Evolutionary conservation across 1,140 invertebrate genomes (phyloP).

Genomic region (Charaxes varanes): DNA sequence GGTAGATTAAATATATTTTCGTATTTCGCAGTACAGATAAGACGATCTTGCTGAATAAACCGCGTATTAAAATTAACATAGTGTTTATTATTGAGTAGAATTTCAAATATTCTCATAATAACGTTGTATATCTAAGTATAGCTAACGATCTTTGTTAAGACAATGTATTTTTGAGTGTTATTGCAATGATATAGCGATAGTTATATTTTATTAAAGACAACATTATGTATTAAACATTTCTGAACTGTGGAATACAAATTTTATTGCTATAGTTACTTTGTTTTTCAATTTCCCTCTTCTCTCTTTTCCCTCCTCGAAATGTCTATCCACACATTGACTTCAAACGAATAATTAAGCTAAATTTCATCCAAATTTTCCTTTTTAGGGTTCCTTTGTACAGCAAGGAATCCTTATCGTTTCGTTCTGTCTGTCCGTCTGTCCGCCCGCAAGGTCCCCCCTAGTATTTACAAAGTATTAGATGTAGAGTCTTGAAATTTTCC

Average conservation of each 20-base stretch:
- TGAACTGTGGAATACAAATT: conserved; percentile 66
- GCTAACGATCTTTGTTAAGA: conserved; percentile 44
- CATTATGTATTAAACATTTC: conserved; percentile 62
- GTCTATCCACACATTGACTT: no score
- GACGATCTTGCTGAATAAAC: conserved; percentile 25
- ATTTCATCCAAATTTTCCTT: no score
- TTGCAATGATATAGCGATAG: conserved; percentile 56
- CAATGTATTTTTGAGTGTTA: conserved; percentile 68
- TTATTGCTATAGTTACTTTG: conserved; percentile 60
- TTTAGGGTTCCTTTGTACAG: no score
- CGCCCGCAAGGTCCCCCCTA: no score
- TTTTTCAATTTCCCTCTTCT: neutral
- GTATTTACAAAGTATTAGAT: no score
- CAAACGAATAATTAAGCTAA: no score
- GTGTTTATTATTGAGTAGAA: conserved; percentile 17
- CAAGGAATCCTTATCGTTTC: no score
- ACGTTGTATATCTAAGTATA: conserved; percentile 17
- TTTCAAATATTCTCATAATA: conserved; percentile 18
- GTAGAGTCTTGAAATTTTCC: no score
- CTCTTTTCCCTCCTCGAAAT: no score
- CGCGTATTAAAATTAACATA: conserved; percentile 10
- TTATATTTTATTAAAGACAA: conserved; percentile 68
- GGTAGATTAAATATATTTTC: conserved; percentile 15
- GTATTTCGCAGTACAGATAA: conserved; percentile 3
- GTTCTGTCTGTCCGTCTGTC: no score